Evolutionary conservation across 2,888 invertebrate species (phyloP).

Genomic region (Anticlea derivata): DNA sequence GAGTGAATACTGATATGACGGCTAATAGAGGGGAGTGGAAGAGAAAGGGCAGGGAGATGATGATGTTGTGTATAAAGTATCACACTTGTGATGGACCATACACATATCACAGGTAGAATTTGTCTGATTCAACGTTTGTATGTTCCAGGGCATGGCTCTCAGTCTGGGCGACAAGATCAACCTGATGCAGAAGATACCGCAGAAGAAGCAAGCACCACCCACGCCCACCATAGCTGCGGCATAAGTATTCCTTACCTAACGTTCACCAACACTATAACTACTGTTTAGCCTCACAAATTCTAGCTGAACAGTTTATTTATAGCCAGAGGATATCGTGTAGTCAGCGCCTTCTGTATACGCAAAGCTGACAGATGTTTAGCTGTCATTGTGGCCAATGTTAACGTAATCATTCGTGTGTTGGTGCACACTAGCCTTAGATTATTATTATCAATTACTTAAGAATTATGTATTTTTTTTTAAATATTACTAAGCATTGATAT

Average conservation of each 20-base stretch:
- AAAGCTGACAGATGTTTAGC: no score
- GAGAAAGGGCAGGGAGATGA: no score
- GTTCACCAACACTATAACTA: not conserved
- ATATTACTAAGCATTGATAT: not conserved
- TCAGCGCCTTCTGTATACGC: no score
- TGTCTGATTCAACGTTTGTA: not conserved
- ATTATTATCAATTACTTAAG: not conserved
- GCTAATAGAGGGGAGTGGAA: no score
- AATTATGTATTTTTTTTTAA: conserved; percentile 4
- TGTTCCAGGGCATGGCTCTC: conserved; percentile 97
- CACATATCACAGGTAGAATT: no score
- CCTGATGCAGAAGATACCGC: conserved; percentile 91
- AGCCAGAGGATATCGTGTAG: no score
- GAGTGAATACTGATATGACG: no score
- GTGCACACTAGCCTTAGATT: not conserved
- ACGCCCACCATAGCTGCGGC: conserved; percentile 58
- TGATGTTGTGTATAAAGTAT: no score
- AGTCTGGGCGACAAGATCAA: conserved; percentile 99
- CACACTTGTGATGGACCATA: no score
- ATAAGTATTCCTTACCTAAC: conserved; percentile 38
- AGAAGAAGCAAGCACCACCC: conserved; percentile 65
- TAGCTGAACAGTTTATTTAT: not conserved
- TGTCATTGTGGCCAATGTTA: no score
- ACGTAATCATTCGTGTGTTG: not conserved
- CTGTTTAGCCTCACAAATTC: not conserved